A percentile compares a stretch with the other conserved stretches of the same genome.
phyloP scores from a whole-genome alignment of 1,140 invertebrate species.

The Solen grandis region DNA sequence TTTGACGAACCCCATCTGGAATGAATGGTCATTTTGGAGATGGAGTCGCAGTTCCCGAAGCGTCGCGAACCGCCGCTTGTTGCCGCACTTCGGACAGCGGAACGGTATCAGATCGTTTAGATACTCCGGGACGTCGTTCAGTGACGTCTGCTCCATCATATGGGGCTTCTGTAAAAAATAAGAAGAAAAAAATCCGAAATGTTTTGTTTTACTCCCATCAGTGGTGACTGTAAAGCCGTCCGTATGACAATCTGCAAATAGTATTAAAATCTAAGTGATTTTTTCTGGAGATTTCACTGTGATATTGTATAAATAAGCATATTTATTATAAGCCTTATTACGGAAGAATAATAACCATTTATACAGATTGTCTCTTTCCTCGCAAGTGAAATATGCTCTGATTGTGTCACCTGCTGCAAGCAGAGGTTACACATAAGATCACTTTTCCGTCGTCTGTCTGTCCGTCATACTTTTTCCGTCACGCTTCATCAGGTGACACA shows the following conservation, averaged over 20 bases:
- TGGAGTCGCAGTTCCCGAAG: slow-evolving; percentile 68
- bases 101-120: slow-evolving; percentile 70
- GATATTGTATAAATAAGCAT: no score
- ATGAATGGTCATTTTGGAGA: slow-evolving; percentile 71
- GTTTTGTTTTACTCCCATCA: background rate
- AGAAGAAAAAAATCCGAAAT: background rate
- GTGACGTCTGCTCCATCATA: background rate
- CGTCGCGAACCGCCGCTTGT: slow-evolving; percentile 63
- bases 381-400: no score
- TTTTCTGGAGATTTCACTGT: no score
- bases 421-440: no score
- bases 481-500: no score
- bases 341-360: no score
- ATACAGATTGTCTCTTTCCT: no score
- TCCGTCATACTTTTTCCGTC: no score
- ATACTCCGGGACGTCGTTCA: slow-evolving; percentile 48
- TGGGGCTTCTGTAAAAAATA: background rate
- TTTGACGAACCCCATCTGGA: slow-evolving; percentile 61
- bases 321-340: no score
- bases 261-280: background rate
- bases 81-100: slow-evolving; percentile 74
- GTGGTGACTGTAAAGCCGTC: background rate
- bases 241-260: background rate
- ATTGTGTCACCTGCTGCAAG: no score
- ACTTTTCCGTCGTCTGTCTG: no score